A percentile compares a stretch with the other conserved stretches of the same genome.
phyloP scores from a whole-genome alignment of 2,888 invertebrate species.

The Andrena flavipes region DNA sequence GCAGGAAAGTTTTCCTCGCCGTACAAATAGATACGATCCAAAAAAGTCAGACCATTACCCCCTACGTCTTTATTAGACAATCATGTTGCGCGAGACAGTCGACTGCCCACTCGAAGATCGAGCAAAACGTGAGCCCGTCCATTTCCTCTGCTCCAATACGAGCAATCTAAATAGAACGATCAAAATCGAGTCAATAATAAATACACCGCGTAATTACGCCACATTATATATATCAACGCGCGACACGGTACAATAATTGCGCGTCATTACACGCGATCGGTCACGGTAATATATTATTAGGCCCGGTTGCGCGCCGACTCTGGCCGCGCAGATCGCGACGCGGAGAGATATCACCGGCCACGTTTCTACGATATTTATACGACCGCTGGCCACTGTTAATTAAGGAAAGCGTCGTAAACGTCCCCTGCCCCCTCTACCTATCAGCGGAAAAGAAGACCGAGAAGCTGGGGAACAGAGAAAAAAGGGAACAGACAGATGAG shows the following conservation, averaged over 20 bases:
- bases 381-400: conserved; percentile 39
- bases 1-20: no score
- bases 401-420: conserved; percentile 45
- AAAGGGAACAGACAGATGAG: not conserved
- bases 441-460: not conserved
- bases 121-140: conserved; percentile 3
- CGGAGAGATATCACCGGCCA: conserved; percentile 22
- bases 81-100: not conserved
- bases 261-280: conserved; percentile 48
- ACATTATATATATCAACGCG: conserved; percentile 35
- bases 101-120: not conserved
- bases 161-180: conserved; percentile 54
- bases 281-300: conserved; percentile 38
- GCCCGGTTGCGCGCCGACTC: conserved; percentile 21
- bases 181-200: conserved; percentile 50
- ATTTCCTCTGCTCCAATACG: conserved; percentile 2
- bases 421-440: not conserved
- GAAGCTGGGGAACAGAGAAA: not conserved
- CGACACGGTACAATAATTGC: conserved; percentile 54
- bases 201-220: conserved; percentile 38
- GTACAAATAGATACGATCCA: no score
- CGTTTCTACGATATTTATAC: conserved; percentile 51
- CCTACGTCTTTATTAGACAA: not conserved
- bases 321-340: not conserved
- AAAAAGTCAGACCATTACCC: not conserved